A percentile compares a stretch with the other conserved stretches of the same genome.
Evolutionary conservation across 2,797 vertebrate species (phyloP).

Genomic region (Poliocrania exsul): DNA sequence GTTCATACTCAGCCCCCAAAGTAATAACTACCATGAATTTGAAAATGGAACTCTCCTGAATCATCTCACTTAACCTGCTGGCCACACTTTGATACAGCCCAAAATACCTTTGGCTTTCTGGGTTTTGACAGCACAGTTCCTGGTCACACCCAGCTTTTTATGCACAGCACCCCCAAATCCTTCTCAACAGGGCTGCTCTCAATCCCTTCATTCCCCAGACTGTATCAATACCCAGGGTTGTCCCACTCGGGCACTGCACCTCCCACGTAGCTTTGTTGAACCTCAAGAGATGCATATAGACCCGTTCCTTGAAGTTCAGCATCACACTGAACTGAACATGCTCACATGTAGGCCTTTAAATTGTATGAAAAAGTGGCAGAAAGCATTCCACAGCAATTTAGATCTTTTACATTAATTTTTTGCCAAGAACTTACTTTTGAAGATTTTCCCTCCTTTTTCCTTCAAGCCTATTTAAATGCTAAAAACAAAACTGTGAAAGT

Average conservation of each 20-base stretch:
- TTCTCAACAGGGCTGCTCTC: not conserved
- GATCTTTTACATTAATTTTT: not conserved
- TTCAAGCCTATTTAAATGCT: not conserved
- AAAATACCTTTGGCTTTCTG: not conserved
- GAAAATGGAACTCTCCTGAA: not conserved
- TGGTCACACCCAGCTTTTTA: not conserved
- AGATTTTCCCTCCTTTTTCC: not conserved
- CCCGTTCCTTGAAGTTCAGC: not conserved
- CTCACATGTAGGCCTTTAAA: not conserved
- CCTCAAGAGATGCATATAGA: not conserved
- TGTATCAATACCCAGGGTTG: not conserved
- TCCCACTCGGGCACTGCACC: not conserved
- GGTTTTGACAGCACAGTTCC: accelerated
- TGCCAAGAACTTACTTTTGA: not conserved
- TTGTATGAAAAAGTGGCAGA: not conserved
- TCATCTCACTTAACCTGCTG: not conserved
- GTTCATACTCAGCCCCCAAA: not conserved
- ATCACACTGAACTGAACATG: not conserved
- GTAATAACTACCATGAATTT: not conserved
- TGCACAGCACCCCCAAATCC: not conserved
- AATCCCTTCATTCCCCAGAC: not conserved
- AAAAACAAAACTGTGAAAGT: not conserved
- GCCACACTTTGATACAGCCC: not conserved
- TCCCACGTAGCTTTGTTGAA: not conserved
- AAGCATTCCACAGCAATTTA: not conserved